Conservation (phyloP, 2,888 invertebrate species). For the Caprella mutica region DNA sequence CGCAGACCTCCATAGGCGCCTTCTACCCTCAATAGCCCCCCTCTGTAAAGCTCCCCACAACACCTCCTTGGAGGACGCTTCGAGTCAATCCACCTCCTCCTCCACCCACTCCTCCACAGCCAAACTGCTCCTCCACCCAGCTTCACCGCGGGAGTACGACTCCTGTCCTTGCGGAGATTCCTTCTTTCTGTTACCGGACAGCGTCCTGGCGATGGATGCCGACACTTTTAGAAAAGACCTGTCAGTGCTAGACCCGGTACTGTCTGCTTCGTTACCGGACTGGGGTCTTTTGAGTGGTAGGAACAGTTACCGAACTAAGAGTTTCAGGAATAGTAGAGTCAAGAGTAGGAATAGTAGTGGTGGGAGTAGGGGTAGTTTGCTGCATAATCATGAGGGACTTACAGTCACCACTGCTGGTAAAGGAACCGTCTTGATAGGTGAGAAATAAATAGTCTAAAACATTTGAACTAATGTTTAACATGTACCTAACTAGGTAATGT, state of each 20-base stretch:
- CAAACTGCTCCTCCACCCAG: too few species aligned
- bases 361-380: too few species aligned
- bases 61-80: too few species aligned
- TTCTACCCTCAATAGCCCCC: too few species aligned
- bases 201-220: slow-evolving; percentile 31
- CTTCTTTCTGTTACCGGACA: slow-evolving; percentile 31
- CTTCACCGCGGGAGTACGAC: slow-evolving; percentile 28
- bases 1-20: too few species aligned
- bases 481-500: too few species aligned
- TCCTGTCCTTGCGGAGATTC: slow-evolving; percentile 33
- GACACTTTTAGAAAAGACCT: slow-evolving; percentile 29
- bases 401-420: slow-evolving; percentile 26
- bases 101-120: too few species aligned
- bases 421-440: slow-evolving; percentile 31
- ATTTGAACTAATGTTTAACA: too few species aligned
- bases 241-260: slow-evolving; percentile 27
- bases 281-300: slow-evolving; percentile 10
- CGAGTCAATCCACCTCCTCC: too few species aligned
- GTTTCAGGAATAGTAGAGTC: background rate
- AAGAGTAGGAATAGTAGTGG: too few species aligned
- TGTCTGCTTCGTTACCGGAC: slow-evolving; percentile 30
- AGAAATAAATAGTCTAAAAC: background rate
- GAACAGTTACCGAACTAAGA: slow-evolving; percentile 2
- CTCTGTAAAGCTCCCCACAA: too few species aligned
- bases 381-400: slow-evolving; percentile 30